A percentile compares a stretch with the other conserved stretches of the same genome.
These are phyloP conservation scores for Pycnonotus jocosus DNA, from an alignment of 2,113 vertebrate species.

Conservation along the genomic window DNA sequence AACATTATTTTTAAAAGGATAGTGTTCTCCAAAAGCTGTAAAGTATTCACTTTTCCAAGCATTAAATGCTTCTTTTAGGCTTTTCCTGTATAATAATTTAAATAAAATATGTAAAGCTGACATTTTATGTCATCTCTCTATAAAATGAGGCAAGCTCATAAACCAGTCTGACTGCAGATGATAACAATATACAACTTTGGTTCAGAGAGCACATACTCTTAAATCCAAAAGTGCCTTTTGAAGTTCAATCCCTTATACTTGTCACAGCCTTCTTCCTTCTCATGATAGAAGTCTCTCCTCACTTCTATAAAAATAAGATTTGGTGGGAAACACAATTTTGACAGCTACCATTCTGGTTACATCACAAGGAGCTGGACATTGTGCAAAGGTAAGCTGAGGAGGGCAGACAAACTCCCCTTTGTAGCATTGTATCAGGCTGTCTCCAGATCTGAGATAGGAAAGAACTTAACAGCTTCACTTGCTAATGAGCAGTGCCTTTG, in stretches of 20 bases:
- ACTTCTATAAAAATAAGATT: not conserved
- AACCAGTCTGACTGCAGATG: not conserved
- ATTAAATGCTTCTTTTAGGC: not conserved
- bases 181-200: not conserved
- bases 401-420: not conserved
- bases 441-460: not conserved
- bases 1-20: not conserved
- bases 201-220: not conserved
- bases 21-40: not conserved
- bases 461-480: not conserved
- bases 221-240: not conserved
- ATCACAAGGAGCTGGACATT: not conserved
- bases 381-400: not conserved
- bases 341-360: not conserved
- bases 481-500: not conserved
- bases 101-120: conserved; percentile 46
- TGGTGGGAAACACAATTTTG: not conserved
- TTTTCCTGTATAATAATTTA: not conserved
- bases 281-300: not conserved
- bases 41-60: not conserved
- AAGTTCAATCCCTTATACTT: not conserved
- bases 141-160: conserved; percentile 21
- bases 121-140: not conserved
- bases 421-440: not conserved
- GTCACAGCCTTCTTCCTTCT: not conserved